Evolutionary conservation across 2,888 invertebrate species (phyloP).

Genomic region (Agrenia bidenticulata): DNA sequence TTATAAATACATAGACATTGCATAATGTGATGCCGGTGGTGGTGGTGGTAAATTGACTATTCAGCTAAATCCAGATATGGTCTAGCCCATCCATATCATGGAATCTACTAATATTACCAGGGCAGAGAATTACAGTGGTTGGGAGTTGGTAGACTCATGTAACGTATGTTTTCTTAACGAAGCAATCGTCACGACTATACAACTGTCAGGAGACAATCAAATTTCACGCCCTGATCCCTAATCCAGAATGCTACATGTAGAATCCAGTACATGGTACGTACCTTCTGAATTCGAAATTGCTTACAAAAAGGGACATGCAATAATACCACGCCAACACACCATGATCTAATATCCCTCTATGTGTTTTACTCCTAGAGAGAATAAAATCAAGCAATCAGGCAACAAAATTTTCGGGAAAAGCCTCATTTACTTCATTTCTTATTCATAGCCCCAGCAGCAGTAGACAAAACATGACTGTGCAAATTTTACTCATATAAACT

Average conservation of each 20-base stretch:
- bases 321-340: background rate
- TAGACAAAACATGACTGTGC: no score
- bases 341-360: background rate
- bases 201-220: slow-evolving; percentile 43
- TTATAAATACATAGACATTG: slow-evolving; percentile 18
- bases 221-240: slow-evolving; percentile 41
- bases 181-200: slow-evolving; percentile 7
- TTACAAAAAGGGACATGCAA: background rate
- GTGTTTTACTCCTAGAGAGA: slow-evolving; percentile 6
- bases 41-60: no score
- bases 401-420: background rate
- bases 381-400: slow-evolving; percentile 3
- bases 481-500: no score
- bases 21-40: no score
- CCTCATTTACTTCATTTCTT: slow-evolving; percentile 1
- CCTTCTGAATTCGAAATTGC: background rate
- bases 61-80: no score
- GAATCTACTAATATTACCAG: no score
- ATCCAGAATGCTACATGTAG: background rate
- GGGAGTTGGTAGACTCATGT: no score
- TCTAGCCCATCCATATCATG: no score
- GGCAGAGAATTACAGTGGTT: no score
- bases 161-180: slow-evolving; percentile 18
- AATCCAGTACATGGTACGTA: background rate
- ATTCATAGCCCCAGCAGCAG: background rate